Conservation (phyloP, 2,888 invertebrate species). For the Melanostoma scalare region DNA sequence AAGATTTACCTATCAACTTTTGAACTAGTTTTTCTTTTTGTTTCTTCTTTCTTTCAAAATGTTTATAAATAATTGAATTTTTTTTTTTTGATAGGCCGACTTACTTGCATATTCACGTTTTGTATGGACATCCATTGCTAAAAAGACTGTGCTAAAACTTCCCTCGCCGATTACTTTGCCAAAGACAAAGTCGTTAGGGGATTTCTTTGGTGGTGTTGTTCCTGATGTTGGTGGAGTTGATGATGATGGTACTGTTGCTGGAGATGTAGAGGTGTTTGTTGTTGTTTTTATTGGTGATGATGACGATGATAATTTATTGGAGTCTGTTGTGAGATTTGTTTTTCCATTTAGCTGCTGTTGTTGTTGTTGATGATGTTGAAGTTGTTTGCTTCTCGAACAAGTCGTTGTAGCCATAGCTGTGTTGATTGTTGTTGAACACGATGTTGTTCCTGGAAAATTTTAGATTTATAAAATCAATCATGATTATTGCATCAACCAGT, state of each 20-base stretch:
- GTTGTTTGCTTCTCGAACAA: slow-evolving; percentile 76
- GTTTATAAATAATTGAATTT: neutral
- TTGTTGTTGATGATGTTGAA: slow-evolving; percentile 39
- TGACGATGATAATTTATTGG: slow-evolving; percentile 68
- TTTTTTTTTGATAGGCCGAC: slow-evolving; percentile 79
- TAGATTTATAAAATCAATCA: slow-evolving; percentile 9
- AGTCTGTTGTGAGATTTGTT: slow-evolving; percentile 68
- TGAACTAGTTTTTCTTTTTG: slow-evolving; percentile 22
- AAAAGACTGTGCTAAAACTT: slow-evolving; percentile 97
- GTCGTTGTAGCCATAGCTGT: slow-evolving; percentile 53
- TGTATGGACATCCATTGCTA: slow-evolving; percentile 95
- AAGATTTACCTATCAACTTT: slow-evolving; percentile 9
- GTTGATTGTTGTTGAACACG: slow-evolving; percentile 63
- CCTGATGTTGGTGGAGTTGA: slow-evolving; percentile 71
- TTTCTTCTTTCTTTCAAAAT: slow-evolving; percentile 10
- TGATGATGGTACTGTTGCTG: slow-evolving; percentile 71
- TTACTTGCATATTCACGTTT: slow-evolving; percentile 97
- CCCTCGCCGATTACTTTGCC: slow-evolving; percentile 98
- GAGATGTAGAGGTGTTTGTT: slow-evolving; percentile 68
- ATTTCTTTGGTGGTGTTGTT: slow-evolving; percentile 78
- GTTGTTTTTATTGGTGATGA: slow-evolving; percentile 48
- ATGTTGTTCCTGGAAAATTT: slow-evolving; percentile 46
- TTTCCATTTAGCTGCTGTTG: slow-evolving; percentile 72
- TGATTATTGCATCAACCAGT: neutral
- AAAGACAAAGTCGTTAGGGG: slow-evolving; percentile 95